Evolutionary conservation across 2,797 vertebrate species (phyloP).

Genomic region (Eidolon dupreanum): DNA sequence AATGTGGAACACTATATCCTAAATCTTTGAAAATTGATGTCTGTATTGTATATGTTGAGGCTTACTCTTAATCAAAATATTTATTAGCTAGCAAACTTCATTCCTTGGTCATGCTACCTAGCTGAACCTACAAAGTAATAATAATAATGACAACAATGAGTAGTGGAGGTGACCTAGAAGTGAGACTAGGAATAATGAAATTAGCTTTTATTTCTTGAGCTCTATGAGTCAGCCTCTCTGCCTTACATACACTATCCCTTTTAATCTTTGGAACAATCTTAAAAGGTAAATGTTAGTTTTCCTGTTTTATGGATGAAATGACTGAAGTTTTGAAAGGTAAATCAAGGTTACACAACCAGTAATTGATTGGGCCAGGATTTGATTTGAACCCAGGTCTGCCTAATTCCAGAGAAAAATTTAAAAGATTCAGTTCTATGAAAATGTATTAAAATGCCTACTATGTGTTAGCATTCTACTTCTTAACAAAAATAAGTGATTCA

Average conservation of each 20-base stretch:
- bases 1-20: conserved; percentile 1
- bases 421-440: conserved; percentile 38
- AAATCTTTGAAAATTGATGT: conserved; percentile 33
- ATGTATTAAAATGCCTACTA: conserved; percentile 3
- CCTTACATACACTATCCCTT: conserved; percentile 13
- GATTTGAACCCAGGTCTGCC: conserved; percentile 11
- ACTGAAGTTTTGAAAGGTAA: conserved; percentile 41
- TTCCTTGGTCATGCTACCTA: neutral
- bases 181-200: neutral
- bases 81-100: conserved; percentile 41
- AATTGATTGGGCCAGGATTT: neutral
- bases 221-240: neutral
- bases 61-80: conserved; percentile 26
- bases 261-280: conserved; percentile 39
- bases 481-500: neutral
- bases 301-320: neutral
- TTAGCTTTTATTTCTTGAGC: conserved; percentile 27
- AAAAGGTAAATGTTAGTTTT: conserved; percentile 53
- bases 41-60: neutral
- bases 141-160: neutral
- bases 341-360: neutral
- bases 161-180: neutral
- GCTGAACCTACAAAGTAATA: conserved; percentile 27
- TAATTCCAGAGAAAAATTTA: conserved; percentile 34
- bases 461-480: neutral